These are phyloP conservation scores for Luidia sarsii DNA, from an alignment of 53 echinoderm and acorn worm genomes.

Conservation along the genomic window DNA sequence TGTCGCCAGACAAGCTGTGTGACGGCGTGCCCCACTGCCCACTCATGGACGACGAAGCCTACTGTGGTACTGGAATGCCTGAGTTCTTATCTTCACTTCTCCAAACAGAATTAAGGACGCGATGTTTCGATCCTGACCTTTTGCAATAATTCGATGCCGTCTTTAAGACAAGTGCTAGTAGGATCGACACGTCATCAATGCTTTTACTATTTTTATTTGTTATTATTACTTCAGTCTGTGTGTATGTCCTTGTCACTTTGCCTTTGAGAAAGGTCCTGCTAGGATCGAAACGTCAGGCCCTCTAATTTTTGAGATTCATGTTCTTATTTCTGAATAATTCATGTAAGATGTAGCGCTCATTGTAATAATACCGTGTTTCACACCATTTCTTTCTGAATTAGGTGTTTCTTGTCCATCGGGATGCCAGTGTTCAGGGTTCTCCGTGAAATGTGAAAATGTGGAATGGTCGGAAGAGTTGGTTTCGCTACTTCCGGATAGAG, in stretches of 20 bases:
- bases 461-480: conserved; percentile 13
- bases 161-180: neutral
- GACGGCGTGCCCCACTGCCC: conserved; percentile 59
- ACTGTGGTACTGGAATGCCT: conserved; percentile 49
- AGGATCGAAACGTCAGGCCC: too few species aligned
- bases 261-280: too few species aligned
- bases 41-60: conserved; percentile 58
- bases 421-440: conserved; percentile 57
- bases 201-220: too few species aligned
- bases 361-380: too few species aligned
- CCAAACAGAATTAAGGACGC: neutral
- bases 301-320: too few species aligned
- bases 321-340: too few species aligned
- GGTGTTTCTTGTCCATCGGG: conserved; percentile 52
- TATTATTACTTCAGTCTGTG: too few species aligned
- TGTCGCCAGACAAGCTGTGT: conserved; percentile 44
- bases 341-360: too few species aligned
- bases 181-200: neutral
- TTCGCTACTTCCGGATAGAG: conserved; percentile 13
- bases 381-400: too few species aligned
- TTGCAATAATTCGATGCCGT: too few species aligned
- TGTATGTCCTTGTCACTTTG: too few species aligned
- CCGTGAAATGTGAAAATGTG: conserved; percentile 30
- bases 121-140: neutral
- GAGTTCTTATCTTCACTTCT: neutral